Base-by-base conservation (phyloP, 2,113 vertebrate species). In the Sakesphorus luctuosus region DNA sequence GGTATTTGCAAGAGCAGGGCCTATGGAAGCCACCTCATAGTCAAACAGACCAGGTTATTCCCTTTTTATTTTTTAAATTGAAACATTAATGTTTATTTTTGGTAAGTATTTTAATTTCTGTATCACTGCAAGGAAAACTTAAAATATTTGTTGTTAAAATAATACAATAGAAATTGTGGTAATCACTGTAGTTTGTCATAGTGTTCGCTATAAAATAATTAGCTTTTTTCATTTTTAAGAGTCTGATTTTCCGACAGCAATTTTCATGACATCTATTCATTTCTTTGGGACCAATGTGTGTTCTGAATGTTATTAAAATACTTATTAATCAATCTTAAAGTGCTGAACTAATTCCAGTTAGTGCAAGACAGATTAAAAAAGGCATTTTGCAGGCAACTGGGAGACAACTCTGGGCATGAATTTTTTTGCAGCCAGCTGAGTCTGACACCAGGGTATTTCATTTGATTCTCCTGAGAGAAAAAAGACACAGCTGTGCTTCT, bases 401-500 rank as follows among this genome's bases (percentile, higher is more conserved):
- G 90, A 94, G 84, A 66, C 47, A 59, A 15, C 44, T 82, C 29
- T 53, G 69, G 78, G 73, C 89, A 74, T 52, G 10, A 50, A 72
- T 35, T 78, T 63, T 79, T 89, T 86, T 75, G 80, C 72, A 80
- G 95, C 84, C 96, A 97, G 93, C 93, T 96, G 95, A 93, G 95
- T 75, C 92, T 86, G 86, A 75, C 94, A 90, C 91, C 68, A 85
- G 94, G 94, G 94, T 94, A 96, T 93, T 91, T 33, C 21, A 33
- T 25, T 44, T 40, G 47, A 91, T 55, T 84, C 97, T 96, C 97
- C 75, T 84, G 94, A 95, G 96, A 96, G 44, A 75, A 55, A 31
- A 38, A 38, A n/a, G 89, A 50, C 84, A 88, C 96, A 97, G 95
- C 96, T 97, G 96, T 94, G 88, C 35, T 63, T 44, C 88, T 88